Base-by-base conservation (phyloP, 35 echinoderm and acorn worm species). In the Apostichopus parvimensis region DNA sequence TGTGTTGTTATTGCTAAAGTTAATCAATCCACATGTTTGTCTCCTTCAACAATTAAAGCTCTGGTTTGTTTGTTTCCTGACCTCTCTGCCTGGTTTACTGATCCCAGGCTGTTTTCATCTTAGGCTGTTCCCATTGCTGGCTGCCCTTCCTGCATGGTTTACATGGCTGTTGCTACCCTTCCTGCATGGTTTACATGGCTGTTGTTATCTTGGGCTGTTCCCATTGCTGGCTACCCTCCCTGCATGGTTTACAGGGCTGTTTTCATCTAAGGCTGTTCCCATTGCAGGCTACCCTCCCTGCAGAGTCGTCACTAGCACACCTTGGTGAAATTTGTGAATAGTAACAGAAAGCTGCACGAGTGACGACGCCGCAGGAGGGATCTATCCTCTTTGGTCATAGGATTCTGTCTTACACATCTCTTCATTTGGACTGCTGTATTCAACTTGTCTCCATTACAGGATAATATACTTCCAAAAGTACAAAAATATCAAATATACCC, bases 261-360 rank as follows among this genome's bases (percentile, higher is more conserved):
- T 34, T 34, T 34, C 28, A 34, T 34, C 1, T 34, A 1, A 9
- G 64, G 17, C 62, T 6, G 18, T 84, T 52, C 81, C 81, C 20
- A 23, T 72, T 53, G 62, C 45, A 8, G 14, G 62, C 17, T 45
- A 0, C 71, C 20, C 86, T 54, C 64, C 86, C 13, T 73, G 68
- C 64, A 73, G 86, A 66, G 97, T 99, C 97, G 95, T 99, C 97
- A 99, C 97, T 99, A 99, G 93, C 97, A 99, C 97, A 99, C 97
- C 97, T 99, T 99, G 97, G 97, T 98, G 95, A 91, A 45, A 76
- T 57, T 79, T 12, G 58, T 87, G 0, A 54, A 73, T 54, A 17
- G 80, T 73, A 81, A 95, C 92, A 94, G 86, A 96, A 94, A 99
- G 97, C 94, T 98, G 95, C 95, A 95, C 93, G 90, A 99, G 97